These are phyloP conservation scores for Elachura formosa DNA, from an alignment of 2,113 vertebrate species.

Conservation along the genomic window DNA sequence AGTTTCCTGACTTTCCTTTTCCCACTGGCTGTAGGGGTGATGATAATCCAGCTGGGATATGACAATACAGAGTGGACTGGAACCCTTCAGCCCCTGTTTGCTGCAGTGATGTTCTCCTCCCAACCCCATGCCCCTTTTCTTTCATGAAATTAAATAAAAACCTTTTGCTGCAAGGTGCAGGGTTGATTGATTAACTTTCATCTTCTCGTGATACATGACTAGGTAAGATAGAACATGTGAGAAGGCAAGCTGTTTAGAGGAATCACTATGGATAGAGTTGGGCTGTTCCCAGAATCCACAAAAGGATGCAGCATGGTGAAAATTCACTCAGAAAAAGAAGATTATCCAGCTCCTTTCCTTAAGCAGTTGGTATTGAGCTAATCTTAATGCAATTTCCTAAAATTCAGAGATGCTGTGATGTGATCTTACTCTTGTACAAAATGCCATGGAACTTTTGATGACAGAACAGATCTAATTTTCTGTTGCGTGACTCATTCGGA, in stretches of 20 bases:
- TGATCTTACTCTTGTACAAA: not conserved
- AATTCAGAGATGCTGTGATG: not conserved
- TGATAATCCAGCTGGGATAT: not conserved
- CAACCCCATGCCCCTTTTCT: not conserved
- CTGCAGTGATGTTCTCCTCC: not conserved
- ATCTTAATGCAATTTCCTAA: conserved; percentile 21
- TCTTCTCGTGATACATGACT: not conserved
- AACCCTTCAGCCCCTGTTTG: not conserved
- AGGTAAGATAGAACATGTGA: not conserved
- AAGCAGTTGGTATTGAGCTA: not conserved
- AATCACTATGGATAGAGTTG: not conserved
- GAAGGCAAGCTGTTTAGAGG: not conserved
- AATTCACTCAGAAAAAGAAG: not conserved
- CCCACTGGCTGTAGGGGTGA: not conserved
- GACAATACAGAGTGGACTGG: not conserved
- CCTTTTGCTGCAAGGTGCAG: not conserved
- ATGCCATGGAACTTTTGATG: conserved; percentile 24
- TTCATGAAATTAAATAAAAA: not conserved
- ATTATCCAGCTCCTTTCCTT: not conserved
- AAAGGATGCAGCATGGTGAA: not conserved
- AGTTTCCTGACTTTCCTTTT: not conserved
- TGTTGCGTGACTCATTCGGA: conserved; percentile 27
- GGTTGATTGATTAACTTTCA: not conserved
- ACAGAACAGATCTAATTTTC: conserved; percentile 26
- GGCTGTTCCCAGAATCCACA: not conserved